These are phyloP conservation scores for Polydrusus cervinus DNA, from an alignment of 2,888 invertebrate species.

Conservation along the genomic window DNA sequence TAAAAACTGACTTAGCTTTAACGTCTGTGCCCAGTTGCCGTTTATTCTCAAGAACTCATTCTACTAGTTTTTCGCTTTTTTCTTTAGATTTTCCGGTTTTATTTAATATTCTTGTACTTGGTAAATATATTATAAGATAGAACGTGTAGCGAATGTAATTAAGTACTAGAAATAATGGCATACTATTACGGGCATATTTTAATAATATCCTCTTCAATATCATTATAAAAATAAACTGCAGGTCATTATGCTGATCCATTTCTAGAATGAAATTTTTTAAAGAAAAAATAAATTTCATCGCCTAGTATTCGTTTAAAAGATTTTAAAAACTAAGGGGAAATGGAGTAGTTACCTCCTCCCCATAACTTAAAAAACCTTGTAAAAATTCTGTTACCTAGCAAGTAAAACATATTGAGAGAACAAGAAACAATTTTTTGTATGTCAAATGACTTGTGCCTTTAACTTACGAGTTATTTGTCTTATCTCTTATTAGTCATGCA, in stretches of 20 bases:
- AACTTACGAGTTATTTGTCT: too few species aligned
- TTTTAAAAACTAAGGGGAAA: too few species aligned
- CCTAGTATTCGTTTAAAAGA: too few species aligned
- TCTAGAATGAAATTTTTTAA: too few species aligned
- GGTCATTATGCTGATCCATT: background rate
- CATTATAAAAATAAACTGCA: background rate
- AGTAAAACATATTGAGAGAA: too few species aligned
- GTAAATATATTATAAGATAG: slow-evolving; percentile 13
- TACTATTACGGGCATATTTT: slow-evolving; percentile 10
- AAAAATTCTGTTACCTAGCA: too few species aligned
- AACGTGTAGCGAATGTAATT: slow-evolving; percentile 17
- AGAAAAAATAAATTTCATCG: too few species aligned
- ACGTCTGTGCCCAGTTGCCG: slow-evolving; percentile 2
- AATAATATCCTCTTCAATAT: background rate
- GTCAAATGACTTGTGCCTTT: too few species aligned
- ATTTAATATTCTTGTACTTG: background rate
- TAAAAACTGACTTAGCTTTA: background rate
- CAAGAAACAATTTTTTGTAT: too few species aligned
- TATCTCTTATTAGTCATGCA: too few species aligned
- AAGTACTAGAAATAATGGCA: slow-evolving; percentile 13
- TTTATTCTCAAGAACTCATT: slow-evolving; percentile 22
- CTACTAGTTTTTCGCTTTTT: slow-evolving; percentile 27
- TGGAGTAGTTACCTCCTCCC: too few species aligned
- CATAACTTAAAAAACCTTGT: too few species aligned
- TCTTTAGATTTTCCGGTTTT: slow-evolving; percentile 18